A percentile compares a stretch with the other conserved stretches of the same genome.
Evolutionary conservation across 2,113 vertebrate genomes (phyloP).

Genomic region (Vulpes vulpes): DNA sequence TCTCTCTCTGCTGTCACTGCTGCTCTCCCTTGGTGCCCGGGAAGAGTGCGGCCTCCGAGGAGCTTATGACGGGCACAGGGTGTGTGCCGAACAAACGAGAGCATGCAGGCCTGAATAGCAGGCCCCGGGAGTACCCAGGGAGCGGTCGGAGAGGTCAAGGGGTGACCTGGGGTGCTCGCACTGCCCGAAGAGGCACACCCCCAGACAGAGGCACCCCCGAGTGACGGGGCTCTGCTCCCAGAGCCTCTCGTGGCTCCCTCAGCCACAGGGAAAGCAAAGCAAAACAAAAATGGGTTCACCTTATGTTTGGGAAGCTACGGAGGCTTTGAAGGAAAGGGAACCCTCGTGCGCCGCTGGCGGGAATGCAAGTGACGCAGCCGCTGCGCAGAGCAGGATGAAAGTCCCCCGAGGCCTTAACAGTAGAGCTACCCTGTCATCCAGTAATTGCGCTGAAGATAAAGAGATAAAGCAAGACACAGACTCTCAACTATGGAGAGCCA

Average conservation of each 20-base stretch:
- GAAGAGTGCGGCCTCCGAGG: not conserved
- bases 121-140: not conserved
- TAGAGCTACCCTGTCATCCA: not conserved
- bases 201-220: not conserved
- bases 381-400: not conserved
- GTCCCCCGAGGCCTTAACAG: too few species aligned
- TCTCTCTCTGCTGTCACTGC: not conserved
- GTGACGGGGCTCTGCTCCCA: not conserved
- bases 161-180: not conserved
- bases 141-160: not conserved
- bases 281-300: not conserved
- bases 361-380: not conserved
- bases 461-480: not conserved
- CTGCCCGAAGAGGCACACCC: not conserved
- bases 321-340: not conserved
- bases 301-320: not conserved
- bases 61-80: not conserved
- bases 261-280: not conserved
- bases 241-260: not conserved
- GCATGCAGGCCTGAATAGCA: not conserved
- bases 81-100: not conserved
- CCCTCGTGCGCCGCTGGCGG: not conserved
- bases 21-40: not conserved
- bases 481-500: not conserved
- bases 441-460: not conserved